These are phyloP conservation scores for Centropristis striata DNA, from an alignment of 2,113 vertebrate genomes.

Conservation along the genomic window DNA sequence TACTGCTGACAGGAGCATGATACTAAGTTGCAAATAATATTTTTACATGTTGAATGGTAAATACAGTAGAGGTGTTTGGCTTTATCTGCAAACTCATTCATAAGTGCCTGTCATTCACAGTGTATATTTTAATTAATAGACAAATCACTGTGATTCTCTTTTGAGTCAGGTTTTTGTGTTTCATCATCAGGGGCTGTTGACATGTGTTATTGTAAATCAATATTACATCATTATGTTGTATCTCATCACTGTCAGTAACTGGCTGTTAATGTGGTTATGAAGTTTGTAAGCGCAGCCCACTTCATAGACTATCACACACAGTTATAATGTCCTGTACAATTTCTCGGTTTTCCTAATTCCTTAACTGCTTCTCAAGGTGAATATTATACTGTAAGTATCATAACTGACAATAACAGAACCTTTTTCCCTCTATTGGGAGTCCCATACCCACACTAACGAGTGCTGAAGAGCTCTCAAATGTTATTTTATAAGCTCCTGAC, in stretches of 20 bases:
- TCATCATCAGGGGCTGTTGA: constrained; percentile 22
- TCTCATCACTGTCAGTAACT: constrained; percentile 11
- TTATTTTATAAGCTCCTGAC: constrained; percentile 52
- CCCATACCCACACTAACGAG: constrained; percentile 49
- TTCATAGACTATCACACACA: constrained; percentile 17
- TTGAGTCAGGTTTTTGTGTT: constrained; percentile 9
- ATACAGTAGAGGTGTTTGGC: constrained; percentile 1
- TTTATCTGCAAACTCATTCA: constrained; percentile 21
- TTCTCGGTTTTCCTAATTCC: constrained; percentile 2
- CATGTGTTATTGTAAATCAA: constrained; percentile 23
- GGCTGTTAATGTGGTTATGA: neutral
- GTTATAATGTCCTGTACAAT: neutral
- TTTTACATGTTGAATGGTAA: constrained; percentile 39
- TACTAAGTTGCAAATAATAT: constrained; percentile 6
- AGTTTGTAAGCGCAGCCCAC: neutral
- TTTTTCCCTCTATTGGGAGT: constrained; percentile 14
- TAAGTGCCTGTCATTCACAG: constrained; percentile 45
- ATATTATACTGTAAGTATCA: constrained; percentile 8
- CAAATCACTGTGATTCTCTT: neutral
- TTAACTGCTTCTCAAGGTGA: constrained; percentile 11
- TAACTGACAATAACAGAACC: constrained; percentile 54
- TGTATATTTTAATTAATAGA: constrained; percentile 33
- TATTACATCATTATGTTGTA: constrained; percentile 2
- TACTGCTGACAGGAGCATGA: constrained; percentile 4
- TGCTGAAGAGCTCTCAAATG: constrained; percentile 5